Base-by-base conservation (phyloP, 2,113 vertebrate species). In the Petrocephalus zakoni region DNA sequence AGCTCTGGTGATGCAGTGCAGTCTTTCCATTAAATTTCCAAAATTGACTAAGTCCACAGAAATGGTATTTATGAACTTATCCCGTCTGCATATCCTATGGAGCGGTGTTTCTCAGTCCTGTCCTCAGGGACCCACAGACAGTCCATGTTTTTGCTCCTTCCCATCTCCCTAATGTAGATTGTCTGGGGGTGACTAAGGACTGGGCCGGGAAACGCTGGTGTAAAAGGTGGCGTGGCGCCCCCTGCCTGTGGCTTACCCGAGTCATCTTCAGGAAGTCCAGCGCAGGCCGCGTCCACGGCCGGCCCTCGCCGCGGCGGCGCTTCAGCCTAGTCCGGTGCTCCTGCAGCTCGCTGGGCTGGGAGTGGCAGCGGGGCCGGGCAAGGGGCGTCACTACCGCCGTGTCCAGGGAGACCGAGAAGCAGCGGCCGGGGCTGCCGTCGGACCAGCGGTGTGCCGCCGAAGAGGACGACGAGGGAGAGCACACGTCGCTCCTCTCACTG, bases 241-340 rank as follows among this genome's bases (percentile, higher is more conserved):
- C 78, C 78, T 21, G 78, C 21, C 81, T 83, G 17, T 5, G 10
- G 92, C 95, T 96, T 94, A 96, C 96, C 95, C 92, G 92, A 5
- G 95, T 96, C 96, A 96, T 96, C 93, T 96, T 96, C 86, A 95
- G 93, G 89, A 96, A 96, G 94, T 96, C 95, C 92, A 96, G 92
- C 1, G 95, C 96, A 1, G 95, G 96, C 9, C 96, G 93, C 19
- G 91, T 95, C 95, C 95, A 95, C 90, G 93, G 91, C 7, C 94
- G 88, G 0, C 95, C 94, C 86, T 96, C 95, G 84, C 95, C 95
- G 4, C 94, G 92, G 89, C 95, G 92, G 78, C 95, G 94, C 90
- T 96, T 96, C 89, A 94, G 93, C 89, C 93, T 90, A 87, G 94
- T 93, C 89, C 94, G 94, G 92, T 93, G 93, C 19, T 95, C 95